These are phyloP conservation scores for Polia nebulosa DNA, from an alignment of 2,888 invertebrate genomes.

Conservation along the genomic window DNA sequence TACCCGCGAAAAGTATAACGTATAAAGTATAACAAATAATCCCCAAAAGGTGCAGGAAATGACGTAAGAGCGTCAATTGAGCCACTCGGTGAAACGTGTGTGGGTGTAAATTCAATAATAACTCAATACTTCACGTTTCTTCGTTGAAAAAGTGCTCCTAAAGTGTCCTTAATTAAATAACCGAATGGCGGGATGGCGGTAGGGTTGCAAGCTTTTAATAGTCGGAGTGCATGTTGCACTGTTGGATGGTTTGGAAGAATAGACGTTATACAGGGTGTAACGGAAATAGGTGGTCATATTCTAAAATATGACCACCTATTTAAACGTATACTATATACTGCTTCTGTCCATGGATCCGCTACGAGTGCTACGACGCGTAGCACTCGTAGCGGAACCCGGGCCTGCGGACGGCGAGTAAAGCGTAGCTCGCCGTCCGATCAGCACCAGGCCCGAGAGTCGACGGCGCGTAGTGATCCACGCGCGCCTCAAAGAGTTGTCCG, in stretches of 20 bases:
- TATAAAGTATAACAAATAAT: conserved; percentile 58
- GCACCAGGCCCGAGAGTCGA: no score
- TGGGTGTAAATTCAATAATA: conserved; percentile 79
- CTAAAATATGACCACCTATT: no score
- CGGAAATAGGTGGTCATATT: no score
- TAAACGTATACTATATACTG: no score
- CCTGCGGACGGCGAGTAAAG: no score
- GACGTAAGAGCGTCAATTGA: conserved; percentile 68
- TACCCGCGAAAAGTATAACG: conserved; percentile 47
- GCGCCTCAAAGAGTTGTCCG: no score
- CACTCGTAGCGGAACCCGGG: no score
- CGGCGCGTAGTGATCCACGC: no score
- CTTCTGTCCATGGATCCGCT: no score
- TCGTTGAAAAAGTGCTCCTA: conserved; percentile 64
- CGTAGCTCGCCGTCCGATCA: no score
- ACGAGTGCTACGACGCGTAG: no score
- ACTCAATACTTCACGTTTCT: conserved; percentile 64
- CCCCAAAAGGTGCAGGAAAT: conserved; percentile 61
- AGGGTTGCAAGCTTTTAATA: conserved; percentile 45
- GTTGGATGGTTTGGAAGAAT: not conserved
- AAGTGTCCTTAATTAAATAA: conserved; percentile 72
- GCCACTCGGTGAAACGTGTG: conserved; percentile 76
- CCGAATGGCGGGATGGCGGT: conserved; percentile 46
- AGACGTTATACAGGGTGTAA: no score
- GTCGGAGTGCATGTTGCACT: not conserved